phyloP scores from a whole-genome alignment of 37 sponge, comb jelly and placozoan species.

The Lycopodina hypogea region DNA sequence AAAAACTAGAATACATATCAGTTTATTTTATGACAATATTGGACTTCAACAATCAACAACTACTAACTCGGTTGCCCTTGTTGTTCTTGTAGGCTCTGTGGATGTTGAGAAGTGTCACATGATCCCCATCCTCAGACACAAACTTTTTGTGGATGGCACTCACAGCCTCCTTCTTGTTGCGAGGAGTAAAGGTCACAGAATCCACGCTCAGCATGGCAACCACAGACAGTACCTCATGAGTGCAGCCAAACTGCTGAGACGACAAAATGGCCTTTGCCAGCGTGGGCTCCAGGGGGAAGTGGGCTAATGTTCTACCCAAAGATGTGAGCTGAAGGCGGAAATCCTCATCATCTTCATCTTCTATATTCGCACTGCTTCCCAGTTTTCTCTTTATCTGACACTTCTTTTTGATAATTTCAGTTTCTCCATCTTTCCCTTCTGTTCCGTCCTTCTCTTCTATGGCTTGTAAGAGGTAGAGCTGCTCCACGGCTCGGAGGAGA shows the following conservation, averaged over 20 bases:
- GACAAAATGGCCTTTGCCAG: slow-evolving; percentile 63
- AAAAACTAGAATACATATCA: not conserved
- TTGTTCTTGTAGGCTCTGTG: slow-evolving; percentile 68
- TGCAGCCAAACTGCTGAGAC: slow-evolving; percentile 36
- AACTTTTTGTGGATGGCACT: slow-evolving; percentile 62
- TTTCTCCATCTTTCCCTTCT: not conserved
- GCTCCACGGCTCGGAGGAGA: slow-evolving; percentile 71
- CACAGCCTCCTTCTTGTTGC: slow-evolving; percentile 66
- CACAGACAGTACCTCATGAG: slow-evolving; percentile 74
- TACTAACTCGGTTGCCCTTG: slow-evolving; percentile 74
- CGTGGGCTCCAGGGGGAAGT: slow-evolving; percentile 84
- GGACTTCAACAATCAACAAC: no score
- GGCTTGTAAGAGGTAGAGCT: slow-evolving; percentile 74
- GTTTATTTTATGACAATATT: no score
- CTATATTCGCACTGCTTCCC: not conserved
- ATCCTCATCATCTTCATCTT: not conserved
- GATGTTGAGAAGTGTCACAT: slow-evolving; percentile 76
- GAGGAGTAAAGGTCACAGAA: slow-evolving; percentile 80
- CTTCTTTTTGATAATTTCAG: not conserved
- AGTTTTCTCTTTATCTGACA: not conserved
- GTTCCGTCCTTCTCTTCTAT: slow-evolving; percentile 30
- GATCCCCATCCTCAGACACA: slow-evolving; percentile 79
- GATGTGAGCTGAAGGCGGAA: slow-evolving; percentile 51
- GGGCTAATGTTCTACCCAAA: slow-evolving; percentile 73
- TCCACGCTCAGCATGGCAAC: slow-evolving; percentile 90